phyloP scores from a whole-genome alignment of 1,140 invertebrate species.

The Paraescarpia echinospica region DNA sequence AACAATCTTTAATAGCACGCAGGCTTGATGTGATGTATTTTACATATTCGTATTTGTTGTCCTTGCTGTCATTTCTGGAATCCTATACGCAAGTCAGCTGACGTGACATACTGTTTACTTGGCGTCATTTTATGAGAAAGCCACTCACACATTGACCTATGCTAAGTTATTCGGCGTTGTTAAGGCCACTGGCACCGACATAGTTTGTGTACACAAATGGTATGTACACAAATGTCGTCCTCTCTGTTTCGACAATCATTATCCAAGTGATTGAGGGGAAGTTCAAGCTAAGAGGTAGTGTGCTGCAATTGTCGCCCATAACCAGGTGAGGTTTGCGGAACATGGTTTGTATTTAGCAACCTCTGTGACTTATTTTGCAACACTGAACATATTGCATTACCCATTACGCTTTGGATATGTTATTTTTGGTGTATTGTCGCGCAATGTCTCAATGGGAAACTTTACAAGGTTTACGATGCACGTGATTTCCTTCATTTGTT shows the following conservation, averaged over 20 bases:
- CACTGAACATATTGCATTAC: neutral
- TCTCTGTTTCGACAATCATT: neutral
- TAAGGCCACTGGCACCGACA: neutral
- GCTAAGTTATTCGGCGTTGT: neutral
- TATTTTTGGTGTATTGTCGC: neutral
- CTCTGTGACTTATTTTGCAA: neutral
- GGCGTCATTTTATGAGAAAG: neutral
- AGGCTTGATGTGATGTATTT: neutral
- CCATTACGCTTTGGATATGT: neutral
- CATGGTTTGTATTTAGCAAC: neutral
- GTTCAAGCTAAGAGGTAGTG: neutral
- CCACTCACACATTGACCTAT: neutral
- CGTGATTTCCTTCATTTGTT: neutral
- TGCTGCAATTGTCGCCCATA: neutral
- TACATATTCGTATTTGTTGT: neutral
- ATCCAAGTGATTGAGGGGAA: neutral
- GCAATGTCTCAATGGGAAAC: neutral
- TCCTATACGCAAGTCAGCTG: too few species aligned
- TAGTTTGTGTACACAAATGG: neutral
- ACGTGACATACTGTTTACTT: neutral
- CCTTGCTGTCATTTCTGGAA: too few species aligned
- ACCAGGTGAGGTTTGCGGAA: neutral
- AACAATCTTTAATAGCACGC: neutral
- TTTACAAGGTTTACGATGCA: neutral
- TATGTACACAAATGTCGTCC: neutral